Evolutionary conservation across 1,140 invertebrate species (phyloP).

Genomic region (Aphis gossypii): DNA sequence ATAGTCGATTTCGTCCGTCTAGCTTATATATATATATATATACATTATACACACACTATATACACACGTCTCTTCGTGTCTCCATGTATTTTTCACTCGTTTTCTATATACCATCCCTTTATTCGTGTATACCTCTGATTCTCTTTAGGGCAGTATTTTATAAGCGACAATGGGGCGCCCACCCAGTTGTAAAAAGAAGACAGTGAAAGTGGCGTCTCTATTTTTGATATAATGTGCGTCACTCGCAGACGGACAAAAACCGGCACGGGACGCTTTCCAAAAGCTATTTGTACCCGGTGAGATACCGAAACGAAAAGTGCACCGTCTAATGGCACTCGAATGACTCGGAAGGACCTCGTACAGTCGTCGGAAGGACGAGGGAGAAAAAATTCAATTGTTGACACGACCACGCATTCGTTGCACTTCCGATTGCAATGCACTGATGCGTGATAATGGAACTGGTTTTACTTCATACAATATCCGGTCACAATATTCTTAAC

Average conservation of each 20-base stretch:
- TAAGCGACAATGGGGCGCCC: conserved; percentile 39
- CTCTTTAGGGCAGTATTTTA: neutral
- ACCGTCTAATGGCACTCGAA: conserved; percentile 41
- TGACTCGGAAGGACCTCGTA: neutral
- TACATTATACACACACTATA: too few species aligned
- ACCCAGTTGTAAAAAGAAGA: conserved; percentile 24
- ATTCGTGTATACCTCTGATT: neutral
- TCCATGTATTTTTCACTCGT: neutral
- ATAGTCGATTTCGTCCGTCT: neutral
- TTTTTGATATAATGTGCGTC: conserved; percentile 40
- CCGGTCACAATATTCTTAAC: neutral
- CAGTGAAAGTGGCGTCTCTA: conserved; percentile 21
- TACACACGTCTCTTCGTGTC: neutral
- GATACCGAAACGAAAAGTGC: neutral
- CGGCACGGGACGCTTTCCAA: conserved; percentile 24
- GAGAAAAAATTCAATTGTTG: neutral
- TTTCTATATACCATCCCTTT: too few species aligned
- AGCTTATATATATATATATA: neutral
- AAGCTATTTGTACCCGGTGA: conserved; percentile 48
- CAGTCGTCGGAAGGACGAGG: neutral
- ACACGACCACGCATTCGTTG: neutral
- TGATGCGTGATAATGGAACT: neutral
- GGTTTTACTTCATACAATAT: neutral
- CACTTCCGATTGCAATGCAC: neutral
- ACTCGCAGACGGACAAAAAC: conserved; percentile 30